These are phyloP conservation scores for Hylaea fasciaria DNA, from an alignment of 2,888 invertebrate genomes.

Conservation along the genomic window DNA sequence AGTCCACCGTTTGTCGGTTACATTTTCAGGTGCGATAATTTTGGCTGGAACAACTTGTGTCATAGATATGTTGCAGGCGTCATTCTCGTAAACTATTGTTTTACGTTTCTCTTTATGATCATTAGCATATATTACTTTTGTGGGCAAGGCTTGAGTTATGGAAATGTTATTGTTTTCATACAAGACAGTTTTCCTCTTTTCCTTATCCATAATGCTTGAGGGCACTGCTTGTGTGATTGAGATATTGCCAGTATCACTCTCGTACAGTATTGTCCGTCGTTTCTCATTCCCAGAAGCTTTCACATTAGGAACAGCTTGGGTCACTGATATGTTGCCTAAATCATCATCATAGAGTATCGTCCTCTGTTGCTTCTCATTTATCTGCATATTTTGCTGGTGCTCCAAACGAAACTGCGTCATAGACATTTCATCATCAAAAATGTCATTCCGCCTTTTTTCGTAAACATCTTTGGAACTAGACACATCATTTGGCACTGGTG, in stretches of 20 bases:
- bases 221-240: constrained; percentile 50
- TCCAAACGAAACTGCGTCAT: constrained; percentile 14
- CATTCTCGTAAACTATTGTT: constrained; percentile 33
- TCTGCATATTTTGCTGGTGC: constrained; percentile 2
- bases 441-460: constrained; percentile 20
- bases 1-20: constrained; percentile 25
- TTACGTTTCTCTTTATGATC: constrained; percentile 24
- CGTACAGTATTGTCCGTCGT: constrained; percentile 42
- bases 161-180: constrained; percentile 46
- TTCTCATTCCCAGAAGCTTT: constrained; percentile 28
- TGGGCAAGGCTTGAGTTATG: constrained; percentile 37
- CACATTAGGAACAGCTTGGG: constrained; percentile 45
- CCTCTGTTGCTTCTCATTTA: constrained; percentile 25
- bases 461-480: constrained; percentile 21
- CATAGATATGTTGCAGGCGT: constrained; percentile 32
- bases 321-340: constrained; percentile 50
- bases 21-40: constrained; percentile 22
- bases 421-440: constrained; percentile 29
- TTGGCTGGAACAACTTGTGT: constrained; percentile 32
- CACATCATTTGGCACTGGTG: constrained; percentile 33
- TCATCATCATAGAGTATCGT: constrained; percentile 49
- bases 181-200: constrained; percentile 40
- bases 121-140: constrained; percentile 23
- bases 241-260: constrained; percentile 46
- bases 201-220: constrained; percentile 31